Base-by-base conservation (phyloP, 1,140 invertebrate genomes). In the Scaptomyza hsui region DNA sequence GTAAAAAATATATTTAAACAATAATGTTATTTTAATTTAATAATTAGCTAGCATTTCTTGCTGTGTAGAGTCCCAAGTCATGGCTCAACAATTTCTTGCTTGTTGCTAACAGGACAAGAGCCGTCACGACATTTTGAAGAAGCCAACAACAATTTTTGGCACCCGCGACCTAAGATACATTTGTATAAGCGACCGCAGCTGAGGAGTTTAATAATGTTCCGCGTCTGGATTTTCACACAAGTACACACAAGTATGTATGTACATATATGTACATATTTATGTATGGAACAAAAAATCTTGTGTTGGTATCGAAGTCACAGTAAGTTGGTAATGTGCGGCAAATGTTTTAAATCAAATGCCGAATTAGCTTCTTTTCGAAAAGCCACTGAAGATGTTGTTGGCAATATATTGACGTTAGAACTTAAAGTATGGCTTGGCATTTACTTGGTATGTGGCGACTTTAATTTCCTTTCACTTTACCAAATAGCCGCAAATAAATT, bases 401-500 rank as follows among this genome's bases (percentile, higher is more conserved):
- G 3, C 32, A 24, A 26, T 12, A 44, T 35, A 29, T 29, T 49
- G 26, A 2, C 6, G 24, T 15, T 13, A 1, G n/a, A 49, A 5
- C 57, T 62, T 72, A 61, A 68, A 70, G 56, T 12, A 47, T 32
- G 41, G 1, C 53, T n/a, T 19, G 3, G 16, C 39, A 69, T 37
- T 64, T 47, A 16, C 49, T 60, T 61, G 53, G 18, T 44, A 44
- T 47, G 32, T 26, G 49, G 2, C 15, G 39, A 68, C 63, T 76
- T 72, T 57, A 68, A 76, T 67, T 72, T 72, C 53, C 62, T 67
- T 72, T 55, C 57, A 74, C 65, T 74, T 62, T 74, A 29, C 71
- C 65, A 77, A 77, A 74, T 77, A 68, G 72, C 72, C 72, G 56
- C 72, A 77, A 75, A 77, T 77, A 75, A 77, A 77, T 75, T 77